These are phyloP conservation scores for Ctenopoma multispine DNA, from an alignment of 2,797 vertebrate species.

Conservation along the genomic window DNA sequence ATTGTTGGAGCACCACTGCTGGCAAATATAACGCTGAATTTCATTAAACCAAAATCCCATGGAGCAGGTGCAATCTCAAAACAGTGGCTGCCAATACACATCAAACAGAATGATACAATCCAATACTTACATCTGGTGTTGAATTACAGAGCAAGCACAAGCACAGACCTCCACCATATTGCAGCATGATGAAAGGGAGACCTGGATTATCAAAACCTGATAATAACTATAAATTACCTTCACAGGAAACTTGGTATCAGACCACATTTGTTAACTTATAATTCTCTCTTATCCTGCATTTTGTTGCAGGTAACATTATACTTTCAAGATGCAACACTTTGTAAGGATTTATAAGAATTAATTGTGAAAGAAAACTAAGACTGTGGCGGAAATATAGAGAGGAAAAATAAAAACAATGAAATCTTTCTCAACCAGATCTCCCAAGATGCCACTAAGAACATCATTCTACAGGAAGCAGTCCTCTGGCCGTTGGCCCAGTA, in stretches of 20 bases:
- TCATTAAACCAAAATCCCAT: conserved; percentile 50
- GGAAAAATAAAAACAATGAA: conserved; percentile 16
- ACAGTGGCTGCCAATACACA: conserved; percentile 54
- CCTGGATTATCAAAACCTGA: conserved; percentile 19
- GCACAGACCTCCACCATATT: conserved; percentile 31
- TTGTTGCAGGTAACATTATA: conserved; percentile 54
- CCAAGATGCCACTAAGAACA: conserved; percentile 80
- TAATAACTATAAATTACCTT: conserved; percentile 10
- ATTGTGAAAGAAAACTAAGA: conserved; percentile 6
- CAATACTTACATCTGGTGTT: conserved; percentile 61
- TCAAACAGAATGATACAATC: conserved; percentile 31
- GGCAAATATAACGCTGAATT: conserved; percentile 60
- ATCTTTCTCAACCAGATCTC: conserved; percentile 21
- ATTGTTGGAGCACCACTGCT: conserved; percentile 39
- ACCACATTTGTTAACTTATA: conserved; percentile 23
- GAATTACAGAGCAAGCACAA: conserved; percentile 34
- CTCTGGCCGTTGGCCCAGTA: conserved; percentile 78
- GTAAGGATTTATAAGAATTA: conserved; percentile 45
- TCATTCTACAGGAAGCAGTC: conserved; percentile 72
- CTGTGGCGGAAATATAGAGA: conserved; percentile 5
- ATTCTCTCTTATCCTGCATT: conserved; percentile 40
- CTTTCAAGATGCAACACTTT: conserved; percentile 30
- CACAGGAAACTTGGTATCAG: neutral
- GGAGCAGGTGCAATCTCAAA: conserved; percentile 72
- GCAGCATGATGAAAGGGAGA: conserved; percentile 12